phyloP scores from a whole-genome alignment of 2,797 vertebrate genomes.

The Alca torda region DNA sequence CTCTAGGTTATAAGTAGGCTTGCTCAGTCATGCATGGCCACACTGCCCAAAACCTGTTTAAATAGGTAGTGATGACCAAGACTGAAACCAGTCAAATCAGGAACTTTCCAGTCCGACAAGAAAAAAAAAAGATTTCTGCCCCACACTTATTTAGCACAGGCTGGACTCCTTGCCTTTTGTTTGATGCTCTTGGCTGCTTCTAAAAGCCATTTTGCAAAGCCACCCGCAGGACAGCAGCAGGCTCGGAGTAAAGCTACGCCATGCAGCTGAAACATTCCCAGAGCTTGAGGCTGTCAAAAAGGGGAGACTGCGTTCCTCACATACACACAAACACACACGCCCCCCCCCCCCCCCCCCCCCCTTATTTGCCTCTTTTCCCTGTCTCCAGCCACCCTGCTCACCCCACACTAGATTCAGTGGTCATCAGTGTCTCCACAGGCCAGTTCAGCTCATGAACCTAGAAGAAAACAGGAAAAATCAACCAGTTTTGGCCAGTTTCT shows the following conservation, averaged over 20 bases:
- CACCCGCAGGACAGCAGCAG: background rate
- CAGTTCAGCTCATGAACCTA: background rate
- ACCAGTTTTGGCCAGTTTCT: background rate
- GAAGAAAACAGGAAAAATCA: background rate
- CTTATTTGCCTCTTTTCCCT: background rate
- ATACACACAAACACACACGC: too few relatives aligned
- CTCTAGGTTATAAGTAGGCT: background rate
- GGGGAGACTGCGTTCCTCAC: background rate
- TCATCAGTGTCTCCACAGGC: background rate
- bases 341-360: too few relatives aligned
- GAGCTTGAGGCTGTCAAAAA: background rate
- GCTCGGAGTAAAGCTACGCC: background rate
- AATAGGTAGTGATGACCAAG: slow-evolving; percentile 3
- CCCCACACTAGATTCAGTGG: too few relatives aligned
- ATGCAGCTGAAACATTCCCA: background rate
- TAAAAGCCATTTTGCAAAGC: background rate
- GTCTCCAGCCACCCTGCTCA: background rate
- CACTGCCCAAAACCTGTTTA: background rate
- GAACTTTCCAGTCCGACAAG: background rate
- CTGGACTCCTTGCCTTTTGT: background rate
- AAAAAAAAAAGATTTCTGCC: background rate
- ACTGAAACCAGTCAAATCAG: slow-evolving; percentile 33
- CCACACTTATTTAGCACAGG: background rate
- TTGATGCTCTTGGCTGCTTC: background rate
- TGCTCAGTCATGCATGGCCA: slow-evolving; percentile 11